Conservation (phyloP, 1,140 invertebrate genomes). For the Hylaeus volcanicus region DNA sequence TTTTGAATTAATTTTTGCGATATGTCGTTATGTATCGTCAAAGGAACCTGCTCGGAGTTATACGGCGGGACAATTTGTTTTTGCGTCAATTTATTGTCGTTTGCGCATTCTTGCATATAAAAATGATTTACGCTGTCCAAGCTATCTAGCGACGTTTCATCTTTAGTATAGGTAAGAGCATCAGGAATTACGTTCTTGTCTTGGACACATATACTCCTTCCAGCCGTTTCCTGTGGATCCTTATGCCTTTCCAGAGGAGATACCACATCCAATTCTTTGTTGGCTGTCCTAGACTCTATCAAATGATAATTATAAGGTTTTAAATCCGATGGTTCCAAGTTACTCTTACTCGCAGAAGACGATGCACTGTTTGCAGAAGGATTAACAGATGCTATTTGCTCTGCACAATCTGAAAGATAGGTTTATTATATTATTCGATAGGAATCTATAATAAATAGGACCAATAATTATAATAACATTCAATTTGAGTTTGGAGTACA, state of each 20-base stretch:
- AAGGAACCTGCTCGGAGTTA: slow-evolving; percentile 59
- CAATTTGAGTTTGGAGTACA: too few species aligned
- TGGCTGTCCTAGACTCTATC: slow-evolving; percentile 47
- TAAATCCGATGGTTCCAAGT: slow-evolving; percentile 18
- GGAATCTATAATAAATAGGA: too few species aligned
- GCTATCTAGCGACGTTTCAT: slow-evolving; percentile 34
- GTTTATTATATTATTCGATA: not conserved
- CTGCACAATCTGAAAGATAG: slow-evolving; percentile 73
- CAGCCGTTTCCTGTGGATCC: slow-evolving; percentile 19
- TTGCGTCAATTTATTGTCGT: slow-evolving; percentile 60
- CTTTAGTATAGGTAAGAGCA: not conserved
- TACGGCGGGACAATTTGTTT: slow-evolving; percentile 63
- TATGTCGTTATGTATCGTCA: slow-evolving; percentile 70
- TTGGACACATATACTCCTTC: slow-evolving; percentile 12
- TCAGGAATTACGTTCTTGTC: slow-evolving; percentile 30
- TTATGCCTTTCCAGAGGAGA: slow-evolving; percentile 47
- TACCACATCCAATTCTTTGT: slow-evolving; percentile 40
- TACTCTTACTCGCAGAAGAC: slow-evolving; percentile 13
- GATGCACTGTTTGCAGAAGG: slow-evolving; percentile 34
- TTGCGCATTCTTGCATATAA: slow-evolving; percentile 57
- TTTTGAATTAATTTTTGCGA: slow-evolving; percentile 71
- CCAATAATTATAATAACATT: not conserved
- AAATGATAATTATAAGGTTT: slow-evolving; percentile 45
- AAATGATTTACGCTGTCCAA: slow-evolving; percentile 70
- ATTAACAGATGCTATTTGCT: slow-evolving; percentile 71